Conservation (phyloP, 1,140 invertebrate genomes). For the Theocolax elegans region DNA sequence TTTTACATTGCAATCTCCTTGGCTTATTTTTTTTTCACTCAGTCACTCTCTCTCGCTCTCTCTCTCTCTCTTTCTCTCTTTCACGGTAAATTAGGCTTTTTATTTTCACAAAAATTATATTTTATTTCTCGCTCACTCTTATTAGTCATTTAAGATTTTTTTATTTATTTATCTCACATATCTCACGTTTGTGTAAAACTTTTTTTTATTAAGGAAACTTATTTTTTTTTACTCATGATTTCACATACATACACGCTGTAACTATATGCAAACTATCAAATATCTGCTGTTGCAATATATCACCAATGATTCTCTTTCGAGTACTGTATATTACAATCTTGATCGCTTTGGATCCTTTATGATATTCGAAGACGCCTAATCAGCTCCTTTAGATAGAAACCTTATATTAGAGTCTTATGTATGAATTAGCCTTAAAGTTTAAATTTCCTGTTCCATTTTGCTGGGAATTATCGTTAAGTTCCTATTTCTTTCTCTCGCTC, state of each 20-base stretch:
- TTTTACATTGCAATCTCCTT: constrained; percentile 54
- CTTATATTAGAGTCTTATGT: constrained; percentile 52
- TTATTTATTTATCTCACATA: constrained; percentile 43
- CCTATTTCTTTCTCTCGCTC: constrained; percentile 54
- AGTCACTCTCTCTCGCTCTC: constrained; percentile 9
- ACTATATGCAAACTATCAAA: constrained; percentile 54
- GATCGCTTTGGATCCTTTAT: constrained; percentile 55
- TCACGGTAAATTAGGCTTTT: constrained; percentile 50
- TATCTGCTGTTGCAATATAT: constrained; percentile 53
- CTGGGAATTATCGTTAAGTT: constrained; percentile 64
- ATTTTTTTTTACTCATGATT: constrained; percentile 19
- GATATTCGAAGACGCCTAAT: constrained; percentile 56
- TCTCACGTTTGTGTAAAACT: constrained; percentile 41
- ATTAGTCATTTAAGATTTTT: constrained; percentile 33
- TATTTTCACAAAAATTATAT: constrained; percentile 41
- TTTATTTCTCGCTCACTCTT: constrained; percentile 34
- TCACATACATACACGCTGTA: constrained; percentile 41
- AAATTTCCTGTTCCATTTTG: constrained; percentile 54
- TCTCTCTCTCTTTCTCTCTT: constrained; percentile 11
- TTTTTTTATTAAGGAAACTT: constrained; percentile 44
- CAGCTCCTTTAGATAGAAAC: constrained; percentile 60
- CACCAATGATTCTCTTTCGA: constrained; percentile 51
- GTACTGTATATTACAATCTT: constrained; percentile 64
- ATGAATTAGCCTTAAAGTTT: constrained; percentile 52
- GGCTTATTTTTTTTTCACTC: constrained; percentile 25